Evolutionary conservation across 2,797 vertebrate species (phyloP).

Genomic region (Manis crassicaudata): DNA sequence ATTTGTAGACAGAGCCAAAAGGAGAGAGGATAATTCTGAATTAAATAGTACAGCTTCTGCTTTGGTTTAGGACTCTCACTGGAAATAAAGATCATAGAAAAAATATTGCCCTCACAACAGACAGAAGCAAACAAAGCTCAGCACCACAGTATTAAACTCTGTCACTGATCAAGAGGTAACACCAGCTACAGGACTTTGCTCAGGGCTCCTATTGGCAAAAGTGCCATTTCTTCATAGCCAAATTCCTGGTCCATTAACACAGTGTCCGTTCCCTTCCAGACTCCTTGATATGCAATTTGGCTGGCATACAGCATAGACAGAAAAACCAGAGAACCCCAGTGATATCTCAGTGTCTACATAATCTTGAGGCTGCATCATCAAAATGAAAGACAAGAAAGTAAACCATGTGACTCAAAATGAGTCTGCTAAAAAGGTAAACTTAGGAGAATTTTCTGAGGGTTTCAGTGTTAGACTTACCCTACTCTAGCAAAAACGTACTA

Average conservation of each 20-base stretch:
- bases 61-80: constrained; percentile 68
- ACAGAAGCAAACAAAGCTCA: constrained; percentile 58
- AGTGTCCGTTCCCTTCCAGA: not conserved
- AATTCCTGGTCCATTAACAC: constrained; percentile 47
- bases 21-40: constrained; percentile 68
- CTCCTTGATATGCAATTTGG: not conserved
- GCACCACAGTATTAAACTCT: constrained; percentile 61
- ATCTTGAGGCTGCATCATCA: not conserved
- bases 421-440: not conserved
- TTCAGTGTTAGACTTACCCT: constrained; percentile 1
- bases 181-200: constrained; percentile 25
- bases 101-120: constrained; percentile 68
- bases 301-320: not conserved
- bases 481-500: constrained; percentile 23
- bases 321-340: constrained; percentile 46
- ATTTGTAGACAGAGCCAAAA: constrained; percentile 69
- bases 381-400: not conserved
- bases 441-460: constrained; percentile 6
- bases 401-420: not conserved
- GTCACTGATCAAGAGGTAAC: constrained; percentile 52
- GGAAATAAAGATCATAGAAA: constrained; percentile 75
- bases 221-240: not conserved
- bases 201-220: constrained; percentile 42
- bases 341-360: constrained; percentile 32
- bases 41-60: constrained; percentile 78